Evolutionary conservation across 2,113 vertebrate genomes (phyloP).

Genomic region (Oreotrochilus melanogaster): DNA sequence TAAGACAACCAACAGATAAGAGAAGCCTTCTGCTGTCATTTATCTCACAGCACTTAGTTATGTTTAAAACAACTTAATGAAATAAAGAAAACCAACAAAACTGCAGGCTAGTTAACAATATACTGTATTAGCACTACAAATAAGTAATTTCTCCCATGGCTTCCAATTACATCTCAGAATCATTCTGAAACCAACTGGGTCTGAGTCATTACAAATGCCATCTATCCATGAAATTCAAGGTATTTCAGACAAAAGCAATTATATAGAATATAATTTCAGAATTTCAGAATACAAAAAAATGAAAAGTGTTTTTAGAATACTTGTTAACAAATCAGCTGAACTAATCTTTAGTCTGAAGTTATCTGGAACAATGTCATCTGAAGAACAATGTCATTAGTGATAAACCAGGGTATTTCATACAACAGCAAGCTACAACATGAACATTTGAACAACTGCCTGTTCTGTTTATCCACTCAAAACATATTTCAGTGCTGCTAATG

Average conservation of each 20-base stretch:
- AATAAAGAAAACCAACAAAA: neutral
- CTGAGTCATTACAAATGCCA: neutral
- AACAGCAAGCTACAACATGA: neutral
- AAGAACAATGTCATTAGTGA: neutral
- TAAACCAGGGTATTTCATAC: constrained; percentile 1
- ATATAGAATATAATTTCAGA: too few species aligned
- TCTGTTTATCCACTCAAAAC: neutral
- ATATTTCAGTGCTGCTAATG: neutral
- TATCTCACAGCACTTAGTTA: neutral
- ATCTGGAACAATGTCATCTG: neutral
- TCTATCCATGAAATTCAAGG: neutral
- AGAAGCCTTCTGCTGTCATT: neutral
- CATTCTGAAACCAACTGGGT: neutral
- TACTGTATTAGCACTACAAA: neutral
- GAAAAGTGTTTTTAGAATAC: neutral
- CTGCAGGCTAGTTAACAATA: neutral
- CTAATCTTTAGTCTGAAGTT: neutral
- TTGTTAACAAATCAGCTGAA: neutral
- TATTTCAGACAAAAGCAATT: neutral
- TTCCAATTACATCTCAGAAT: constrained; percentile 9
- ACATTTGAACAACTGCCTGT: neutral
- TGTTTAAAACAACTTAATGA: neutral
- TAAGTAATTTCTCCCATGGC: neutral
- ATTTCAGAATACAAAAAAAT: neutral
- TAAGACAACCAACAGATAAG: neutral